A percentile compares a stretch with the other conserved stretches of the same genome.
Conservation (phyloP, 2,888 invertebrate species). For the Tryphoninae sp. region DNA sequence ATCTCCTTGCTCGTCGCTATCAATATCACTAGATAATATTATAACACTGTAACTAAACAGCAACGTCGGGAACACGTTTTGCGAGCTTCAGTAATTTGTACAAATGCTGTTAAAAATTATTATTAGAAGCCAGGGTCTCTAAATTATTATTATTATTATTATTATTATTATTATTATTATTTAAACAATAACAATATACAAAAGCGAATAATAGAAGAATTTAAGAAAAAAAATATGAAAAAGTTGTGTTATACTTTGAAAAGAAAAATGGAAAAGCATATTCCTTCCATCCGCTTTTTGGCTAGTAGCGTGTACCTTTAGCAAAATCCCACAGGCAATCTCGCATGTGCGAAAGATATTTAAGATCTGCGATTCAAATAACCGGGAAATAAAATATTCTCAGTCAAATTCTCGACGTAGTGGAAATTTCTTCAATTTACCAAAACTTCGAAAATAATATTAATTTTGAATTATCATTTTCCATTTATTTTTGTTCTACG, state of each 20-base stretch:
- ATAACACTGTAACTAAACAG: neutral
- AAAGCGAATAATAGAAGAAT: slow-evolving; percentile 50
- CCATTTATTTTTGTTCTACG: too few relatives aligned
- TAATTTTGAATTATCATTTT: too few relatives aligned
- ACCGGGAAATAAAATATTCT: neutral
- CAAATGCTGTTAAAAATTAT: slow-evolving; percentile 4
- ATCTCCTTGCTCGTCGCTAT: slow-evolving; percentile 37
- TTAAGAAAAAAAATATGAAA: slow-evolving; percentile 31
- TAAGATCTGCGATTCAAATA: neutral
- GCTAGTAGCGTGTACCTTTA: slow-evolving; percentile 32
- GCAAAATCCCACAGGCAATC: neutral
- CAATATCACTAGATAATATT: slow-evolving; percentile 6
- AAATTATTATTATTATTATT: neutral
- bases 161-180: neutral
- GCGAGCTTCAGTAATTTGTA: neutral
- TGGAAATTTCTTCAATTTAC: slow-evolving; percentile 7
- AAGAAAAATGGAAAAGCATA: slow-evolving; percentile 9
- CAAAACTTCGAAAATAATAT: too few relatives aligned
- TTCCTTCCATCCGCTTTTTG: slow-evolving; percentile 42
- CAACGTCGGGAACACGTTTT: neutral
- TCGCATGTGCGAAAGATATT: neutral
- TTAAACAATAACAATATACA: neutral
- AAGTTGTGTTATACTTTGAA: slow-evolving; percentile 54
- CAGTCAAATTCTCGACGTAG: neutral
- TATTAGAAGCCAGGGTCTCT: slow-evolving; percentile 1